Evolutionary conservation across 1,140 invertebrate species (phyloP), one percentile per base, ranked within the genome.

Genomic region (Zophobas atratus): DNA sequence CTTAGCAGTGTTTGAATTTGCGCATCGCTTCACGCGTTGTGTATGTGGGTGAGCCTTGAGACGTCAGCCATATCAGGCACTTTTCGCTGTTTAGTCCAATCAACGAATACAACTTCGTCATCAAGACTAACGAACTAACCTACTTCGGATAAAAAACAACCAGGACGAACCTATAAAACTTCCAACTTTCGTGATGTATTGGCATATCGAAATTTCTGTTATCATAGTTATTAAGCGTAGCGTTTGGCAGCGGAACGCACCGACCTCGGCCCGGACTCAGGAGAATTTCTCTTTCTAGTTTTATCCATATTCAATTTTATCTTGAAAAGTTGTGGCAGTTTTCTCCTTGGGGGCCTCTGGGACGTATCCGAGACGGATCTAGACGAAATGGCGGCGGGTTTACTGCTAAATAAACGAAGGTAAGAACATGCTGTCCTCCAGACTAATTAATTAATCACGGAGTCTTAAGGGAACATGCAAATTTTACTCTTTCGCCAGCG

Each of bases 1-100:
- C 75, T 84, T 80, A 80, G 76, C 82, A 77, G 80, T 84, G 83
- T 84, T 84, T 84, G 83, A 82, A 83, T 83, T 84, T 83, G 80
- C 83, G 83, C 83, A 80, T 84, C 78, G 79, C 77, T 84, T 83
- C 82, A 84, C 83, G 82, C 78, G 78, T 75, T 79, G 79, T 80
- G 77, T 79, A 84, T 84, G 83, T 82, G 83, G 83, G n/a, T n/a
- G n/a, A n/a, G 82, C 75, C 67, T 77, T 43, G 35, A 75, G 55
- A 75, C 72, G 72, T 75, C 53, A 57, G 72, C 72, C 34, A 75
- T 51, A 34, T 43, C 38, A 55, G 39, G 39, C 60, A 67, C 60
- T 67, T 67, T 67, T 67, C 20, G 38, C 46, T 67, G 60, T 67
- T 67, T 32, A 67, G 60, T 20, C 60, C 39, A 43, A 67, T 67